Evolutionary conservation across 1,140 invertebrate species (phyloP).

Genomic region (Helicorthomorpha holstii): DNA sequence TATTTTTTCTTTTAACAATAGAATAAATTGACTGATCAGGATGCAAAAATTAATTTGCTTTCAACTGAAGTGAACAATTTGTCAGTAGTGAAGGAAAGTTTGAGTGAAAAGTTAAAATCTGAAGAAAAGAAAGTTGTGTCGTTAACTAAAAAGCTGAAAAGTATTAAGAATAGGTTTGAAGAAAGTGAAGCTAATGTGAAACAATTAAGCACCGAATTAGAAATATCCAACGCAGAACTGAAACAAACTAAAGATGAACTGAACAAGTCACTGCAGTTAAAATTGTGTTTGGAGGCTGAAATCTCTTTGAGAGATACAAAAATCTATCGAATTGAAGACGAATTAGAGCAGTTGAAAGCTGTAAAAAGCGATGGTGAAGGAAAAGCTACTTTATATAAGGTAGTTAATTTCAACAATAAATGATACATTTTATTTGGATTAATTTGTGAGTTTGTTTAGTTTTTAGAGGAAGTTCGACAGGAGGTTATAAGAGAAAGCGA

Average conservation of each 20-base stretch:
- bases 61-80: too few species aligned
- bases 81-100: neutral
- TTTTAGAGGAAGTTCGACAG: neutral
- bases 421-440: neutral
- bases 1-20: too few species aligned
- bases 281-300: neutral
- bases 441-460: neutral
- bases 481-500: neutral
- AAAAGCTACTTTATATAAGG: neutral
- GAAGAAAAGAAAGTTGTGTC: neutral
- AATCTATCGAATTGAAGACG: neutral
- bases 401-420: neutral
- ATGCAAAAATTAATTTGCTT: too few species aligned
- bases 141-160: neutral
- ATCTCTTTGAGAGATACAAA: neutral
- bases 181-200: neutral
- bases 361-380: neutral
- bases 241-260: neutral
- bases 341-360: neutral
- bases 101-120: neutral
- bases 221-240: neutral
- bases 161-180: neutral
- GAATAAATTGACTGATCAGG: too few species aligned
- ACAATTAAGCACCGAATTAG: neutral
- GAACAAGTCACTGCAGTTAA: neutral